Evolutionary conservation across 1,140 invertebrate species (phyloP), one percentile per base, ranked within the genome.

Genomic region (Brachionus calyciflorus): DNA sequence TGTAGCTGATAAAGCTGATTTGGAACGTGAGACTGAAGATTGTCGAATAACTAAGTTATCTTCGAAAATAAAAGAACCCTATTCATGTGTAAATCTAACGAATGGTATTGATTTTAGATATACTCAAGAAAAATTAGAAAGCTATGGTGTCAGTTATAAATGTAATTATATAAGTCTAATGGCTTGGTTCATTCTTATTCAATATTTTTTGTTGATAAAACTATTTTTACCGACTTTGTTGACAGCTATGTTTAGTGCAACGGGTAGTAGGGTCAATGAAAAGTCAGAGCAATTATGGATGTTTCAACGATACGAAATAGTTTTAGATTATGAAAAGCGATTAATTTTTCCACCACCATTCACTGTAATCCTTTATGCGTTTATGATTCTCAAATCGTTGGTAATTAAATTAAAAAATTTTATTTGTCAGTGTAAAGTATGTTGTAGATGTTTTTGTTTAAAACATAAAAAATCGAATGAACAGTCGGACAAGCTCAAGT

Each of bases 281-380:
- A 81, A 84, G 65, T 83, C 85, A 3, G 81, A 83, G 68, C 55
- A 77, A 68, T 30, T 77, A 17, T 87, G 86, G 86, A 85, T 85
- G 78, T 87, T 82, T 77, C 85, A 87, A 77, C 80, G 85, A 53
- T 86, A 86, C 49, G 81, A 81, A n/a, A 78, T 87, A 24, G 83
- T 87, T 12, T 79, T 84, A n/a, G 85, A 87, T 78, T 87, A 86
- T 79, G 82, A 84, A n/a, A 82, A 83, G 44, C 79, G 85, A 19
- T 79, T 82, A 33, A 60, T 55, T 6, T 65, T 77, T 24, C 76
- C 76, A 40, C 76, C 76, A 26, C 76, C 76, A 14, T 77, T 77
- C 40, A 46, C 26, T 12, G 30, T 77, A 24, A 17, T 77, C 26
- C 37, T 55, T 1, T 77, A 77, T 26, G 37, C 40, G 5, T 65